phyloP scores from a whole-genome alignment of 2,113 vertebrate genomes.

The Hydropotes inermis region DNA sequence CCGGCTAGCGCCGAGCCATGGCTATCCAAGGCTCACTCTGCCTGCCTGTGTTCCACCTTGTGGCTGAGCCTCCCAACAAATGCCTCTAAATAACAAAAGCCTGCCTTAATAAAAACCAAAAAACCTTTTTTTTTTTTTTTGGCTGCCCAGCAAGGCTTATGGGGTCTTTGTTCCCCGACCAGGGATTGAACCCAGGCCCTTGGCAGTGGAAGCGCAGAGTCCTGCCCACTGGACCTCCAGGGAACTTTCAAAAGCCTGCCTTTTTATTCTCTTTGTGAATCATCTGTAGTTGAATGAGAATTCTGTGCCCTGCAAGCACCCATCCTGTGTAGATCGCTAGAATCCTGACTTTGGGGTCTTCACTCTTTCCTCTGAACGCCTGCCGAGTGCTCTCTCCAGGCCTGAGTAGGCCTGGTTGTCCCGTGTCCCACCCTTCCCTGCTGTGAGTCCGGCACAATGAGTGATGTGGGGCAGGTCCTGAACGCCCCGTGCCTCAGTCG shows the following conservation, averaged over 20 bases:
- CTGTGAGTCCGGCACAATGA: fast-evolving
- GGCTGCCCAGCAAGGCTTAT: not conserved
- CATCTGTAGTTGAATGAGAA: not conserved
- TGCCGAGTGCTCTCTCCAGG: not conserved
- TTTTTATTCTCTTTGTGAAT: not conserved
- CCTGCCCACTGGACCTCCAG: not conserved
- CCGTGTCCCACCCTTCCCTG: fast-evolving
- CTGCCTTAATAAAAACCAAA: not conserved
- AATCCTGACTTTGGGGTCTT: not conserved
- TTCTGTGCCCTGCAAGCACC: not conserved
- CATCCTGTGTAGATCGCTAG: not conserved
- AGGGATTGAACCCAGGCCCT: not conserved
- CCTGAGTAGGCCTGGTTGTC: not conserved
- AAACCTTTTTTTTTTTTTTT: not conserved
- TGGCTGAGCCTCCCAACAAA: not conserved
- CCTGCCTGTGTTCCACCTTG: not conserved
- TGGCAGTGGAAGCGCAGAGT: not conserved
- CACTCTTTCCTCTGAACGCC: not conserved
- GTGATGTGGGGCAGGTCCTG: not conserved
- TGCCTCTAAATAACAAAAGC: not conserved
- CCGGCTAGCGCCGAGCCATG: too few species aligned
- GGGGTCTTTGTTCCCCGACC: not conserved
- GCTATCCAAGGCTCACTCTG: not conserved
- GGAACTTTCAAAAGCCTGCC: not conserved
- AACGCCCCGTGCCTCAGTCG: fast-evolving